phyloP scores from a whole-genome alignment of 64 coral and sea anemone genomes.

The Acropora yongei region DNA sequence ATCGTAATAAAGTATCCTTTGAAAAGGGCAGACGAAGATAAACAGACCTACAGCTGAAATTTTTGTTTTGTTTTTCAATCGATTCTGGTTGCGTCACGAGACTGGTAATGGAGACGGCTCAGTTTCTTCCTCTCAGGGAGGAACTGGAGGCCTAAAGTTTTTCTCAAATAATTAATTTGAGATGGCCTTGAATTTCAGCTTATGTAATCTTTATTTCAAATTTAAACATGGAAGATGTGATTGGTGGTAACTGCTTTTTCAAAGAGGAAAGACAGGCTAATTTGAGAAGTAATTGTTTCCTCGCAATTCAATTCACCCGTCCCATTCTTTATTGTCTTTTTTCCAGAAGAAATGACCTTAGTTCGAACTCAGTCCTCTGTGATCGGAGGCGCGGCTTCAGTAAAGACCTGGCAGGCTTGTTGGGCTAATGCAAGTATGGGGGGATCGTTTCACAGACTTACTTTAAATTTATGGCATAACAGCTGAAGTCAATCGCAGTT shows the following conservation, averaged over 20 bases:
- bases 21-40: background rate
- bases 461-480: slow-evolving; percentile 10
- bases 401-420: background rate
- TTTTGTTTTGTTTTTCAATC: slow-evolving; percentile 59
- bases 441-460: background rate
- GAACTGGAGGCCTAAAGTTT: background rate
- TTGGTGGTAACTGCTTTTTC: no score
- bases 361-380: background rate
- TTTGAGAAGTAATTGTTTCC: background rate
- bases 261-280: background rate
- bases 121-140: background rate
- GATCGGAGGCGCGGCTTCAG: slow-evolving; percentile 7
- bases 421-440: background rate
- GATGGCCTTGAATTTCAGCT: background rate
- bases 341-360: background rate
- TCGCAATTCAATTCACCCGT: background rate
- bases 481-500: background rate
- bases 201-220: background rate
- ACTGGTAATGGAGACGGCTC: background rate
- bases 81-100: slow-evolving; percentile 42
- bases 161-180: background rate
- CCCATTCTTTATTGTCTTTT: background rate
- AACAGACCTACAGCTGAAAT: background rate
- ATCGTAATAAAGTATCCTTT: slow-evolving; percentile 26
- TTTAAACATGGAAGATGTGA: background rate